phyloP scores from a whole-genome alignment of 1,140 invertebrate species.

The Steinernema khuongi region DNA sequence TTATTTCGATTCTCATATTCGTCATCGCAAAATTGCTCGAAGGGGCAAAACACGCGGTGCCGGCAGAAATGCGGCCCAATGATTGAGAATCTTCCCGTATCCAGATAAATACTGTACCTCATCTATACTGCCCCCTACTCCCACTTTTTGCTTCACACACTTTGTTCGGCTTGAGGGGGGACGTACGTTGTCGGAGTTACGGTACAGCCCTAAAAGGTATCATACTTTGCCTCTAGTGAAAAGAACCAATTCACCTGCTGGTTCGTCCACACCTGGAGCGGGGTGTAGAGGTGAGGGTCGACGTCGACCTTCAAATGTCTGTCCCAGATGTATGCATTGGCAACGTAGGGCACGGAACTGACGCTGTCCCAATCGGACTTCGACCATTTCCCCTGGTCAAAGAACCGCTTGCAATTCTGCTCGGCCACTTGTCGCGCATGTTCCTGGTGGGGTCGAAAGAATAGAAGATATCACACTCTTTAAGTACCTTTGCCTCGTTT shows the following conservation, averaged over 20 bases:
- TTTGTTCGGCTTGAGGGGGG: background rate
- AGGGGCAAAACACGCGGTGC: background rate
- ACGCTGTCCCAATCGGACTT: conserved; percentile 40
- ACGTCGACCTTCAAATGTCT: conserved; percentile 23
- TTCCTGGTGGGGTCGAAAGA: conserved; percentile 15
- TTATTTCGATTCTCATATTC: conserved; percentile 7
- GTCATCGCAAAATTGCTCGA: background rate
- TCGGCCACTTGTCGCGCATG: conserved; percentile 33
- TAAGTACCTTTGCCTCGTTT: conserved; percentile 40
- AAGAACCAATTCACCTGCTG: conserved; percentile 19
- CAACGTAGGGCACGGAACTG: conserved; percentile 7
- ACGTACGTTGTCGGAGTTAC: background rate
- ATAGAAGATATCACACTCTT: background rate
- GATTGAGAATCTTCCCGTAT: too few species aligned
- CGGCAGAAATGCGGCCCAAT: background rate
- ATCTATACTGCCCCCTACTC: too few species aligned
- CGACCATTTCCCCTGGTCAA: conserved; percentile 29
- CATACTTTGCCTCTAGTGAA: background rate
- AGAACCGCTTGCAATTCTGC: conserved; percentile 33
- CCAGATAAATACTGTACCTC: too few species aligned
- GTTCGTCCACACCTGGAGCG: conserved; percentile 33
- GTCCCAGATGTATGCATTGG: background rate
- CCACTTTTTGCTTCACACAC: too few species aligned
- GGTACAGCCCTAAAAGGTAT: background rate
- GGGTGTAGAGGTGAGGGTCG: conserved; percentile 31